A percentile compares a stretch with the other conserved stretches of the same genome.
Conservation (phyloP, 2,888 invertebrate genomes). For the Dexiosoma caninum region DNA sequence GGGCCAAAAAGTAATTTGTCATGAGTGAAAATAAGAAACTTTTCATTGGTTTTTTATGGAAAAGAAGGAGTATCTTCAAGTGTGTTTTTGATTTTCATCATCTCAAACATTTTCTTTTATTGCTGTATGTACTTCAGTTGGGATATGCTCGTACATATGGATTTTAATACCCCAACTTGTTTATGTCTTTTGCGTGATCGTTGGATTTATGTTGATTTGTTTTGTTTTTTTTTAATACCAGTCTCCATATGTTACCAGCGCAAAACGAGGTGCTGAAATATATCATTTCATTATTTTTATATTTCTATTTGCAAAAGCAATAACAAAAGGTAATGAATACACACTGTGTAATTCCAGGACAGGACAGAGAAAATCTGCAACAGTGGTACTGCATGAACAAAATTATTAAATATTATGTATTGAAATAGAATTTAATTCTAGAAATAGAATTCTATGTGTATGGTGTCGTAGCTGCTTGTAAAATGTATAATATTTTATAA, state of each 20-base stretch:
- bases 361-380: too few species aligned
- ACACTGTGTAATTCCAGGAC: too few species aligned
- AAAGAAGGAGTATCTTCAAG: background rate
- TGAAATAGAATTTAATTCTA: too few species aligned
- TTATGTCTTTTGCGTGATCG: conserved; percentile 55
- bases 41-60: background rate
- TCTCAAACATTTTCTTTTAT: background rate
- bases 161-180: conserved; percentile 41
- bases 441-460: too few species aligned
- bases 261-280: conserved; percentile 12
- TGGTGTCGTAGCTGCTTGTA: too few species aligned
- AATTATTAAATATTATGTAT: too few species aligned
- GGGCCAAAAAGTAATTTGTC: conserved; percentile 40
- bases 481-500: too few species aligned
- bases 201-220: conserved; percentile 32
- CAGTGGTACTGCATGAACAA: too few species aligned
- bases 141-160: background rate
- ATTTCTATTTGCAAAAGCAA: too few species aligned
- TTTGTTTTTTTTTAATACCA: background rate
- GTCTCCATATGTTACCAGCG: background rate
- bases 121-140: background rate
- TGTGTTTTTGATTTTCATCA: conserved; percentile 15
- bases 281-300: background rate
- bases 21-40: background rate
- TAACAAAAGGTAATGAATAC: too few species aligned